Evolutionary conservation across 2,113 vertebrate genomes (phyloP), one percentile per base, ranked within the genome.

Genomic region (Sphaerodactylus townsendi): DNA sequence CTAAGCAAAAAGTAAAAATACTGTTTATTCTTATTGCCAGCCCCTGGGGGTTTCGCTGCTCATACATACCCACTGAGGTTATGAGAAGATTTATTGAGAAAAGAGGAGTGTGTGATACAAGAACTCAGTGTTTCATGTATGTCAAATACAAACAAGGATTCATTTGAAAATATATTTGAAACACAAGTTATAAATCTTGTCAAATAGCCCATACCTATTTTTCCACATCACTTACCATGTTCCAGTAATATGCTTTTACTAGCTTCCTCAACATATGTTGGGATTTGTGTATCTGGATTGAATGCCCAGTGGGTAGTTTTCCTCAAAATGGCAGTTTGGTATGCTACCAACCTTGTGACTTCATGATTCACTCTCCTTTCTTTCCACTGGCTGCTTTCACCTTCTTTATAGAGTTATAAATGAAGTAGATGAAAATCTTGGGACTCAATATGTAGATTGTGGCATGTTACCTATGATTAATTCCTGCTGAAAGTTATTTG

Each of bases 1-100:
- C 25, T 76, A 17, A 85, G 78, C 82, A 89, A 84, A n/a, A 79
- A 86, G 77, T 86, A 46, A 66, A 39, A 70, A 66, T 10, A 81
- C 79, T 65, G 68, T 64, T n/a, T 19, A 37, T 85, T 30, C 19
- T 84, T 59, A 62, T 65, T 13, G 30, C 77, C 46, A 83, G 53
- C 59, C 69, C 84, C 68, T 19, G 53, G 48, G 83, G 68, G 41
- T 39, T 66, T 56, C 80, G 64, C n/a, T 73, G 59, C 77, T 59
- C 30, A 74, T 10, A 56, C 35, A 64, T 56, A 56, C 48, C 56
- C n/a, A 10, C 13, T n/a, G 35, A 15, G 28, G 13, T 48, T 19
- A 53, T 53, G 33, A 37, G 23, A 70, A 56, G 30, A 62, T 62
- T 25, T 28, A 62, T 62, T 46, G 62, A 30, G 37, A 23, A 79